A percentile compares a stretch with the other conserved stretches of the same genome.
These are phyloP conservation scores for Perca fluviatilis DNA, from an alignment of 2,113 vertebrate genomes.

Conservation along the genomic window DNA sequence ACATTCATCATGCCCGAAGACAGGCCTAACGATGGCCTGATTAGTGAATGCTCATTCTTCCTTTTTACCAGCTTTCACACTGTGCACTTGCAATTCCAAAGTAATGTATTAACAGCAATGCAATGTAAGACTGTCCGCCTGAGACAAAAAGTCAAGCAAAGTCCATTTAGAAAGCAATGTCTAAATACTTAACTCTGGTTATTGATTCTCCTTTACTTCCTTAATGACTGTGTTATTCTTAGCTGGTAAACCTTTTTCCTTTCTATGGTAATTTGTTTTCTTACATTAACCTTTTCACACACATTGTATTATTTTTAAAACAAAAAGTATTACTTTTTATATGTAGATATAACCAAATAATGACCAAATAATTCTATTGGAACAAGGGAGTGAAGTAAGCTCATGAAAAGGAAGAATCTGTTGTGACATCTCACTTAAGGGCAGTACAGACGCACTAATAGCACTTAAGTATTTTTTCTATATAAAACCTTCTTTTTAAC, in stretches of 20 bases:
- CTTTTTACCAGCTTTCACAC: conserved; percentile 10
- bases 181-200: conserved; percentile 86
- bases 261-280: not conserved
- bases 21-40: not conserved
- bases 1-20: conserved; percentile 25
- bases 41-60: conserved; percentile 26
- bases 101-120: conserved; percentile 29
- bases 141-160: conserved; percentile 40
- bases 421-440: not conserved
- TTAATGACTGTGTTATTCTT: conserved; percentile 82
- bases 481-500: not conserved
- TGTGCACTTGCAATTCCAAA: conserved; percentile 25
- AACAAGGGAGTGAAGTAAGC: not conserved
- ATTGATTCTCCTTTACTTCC: conserved; percentile 80
- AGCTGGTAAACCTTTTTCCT: conserved; percentile 16
- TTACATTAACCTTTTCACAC: not conserved
- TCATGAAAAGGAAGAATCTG: not conserved
- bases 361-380: not conserved
- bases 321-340: no score
- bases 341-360: no score
- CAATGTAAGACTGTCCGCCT: conserved; percentile 5
- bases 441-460: not conserved
- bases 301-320: no score
- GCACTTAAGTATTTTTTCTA: not conserved
- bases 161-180: conserved; percentile 79